phyloP scores from a whole-genome alignment of 2,797 vertebrate species.

The Aldrovandia affinis region DNA sequence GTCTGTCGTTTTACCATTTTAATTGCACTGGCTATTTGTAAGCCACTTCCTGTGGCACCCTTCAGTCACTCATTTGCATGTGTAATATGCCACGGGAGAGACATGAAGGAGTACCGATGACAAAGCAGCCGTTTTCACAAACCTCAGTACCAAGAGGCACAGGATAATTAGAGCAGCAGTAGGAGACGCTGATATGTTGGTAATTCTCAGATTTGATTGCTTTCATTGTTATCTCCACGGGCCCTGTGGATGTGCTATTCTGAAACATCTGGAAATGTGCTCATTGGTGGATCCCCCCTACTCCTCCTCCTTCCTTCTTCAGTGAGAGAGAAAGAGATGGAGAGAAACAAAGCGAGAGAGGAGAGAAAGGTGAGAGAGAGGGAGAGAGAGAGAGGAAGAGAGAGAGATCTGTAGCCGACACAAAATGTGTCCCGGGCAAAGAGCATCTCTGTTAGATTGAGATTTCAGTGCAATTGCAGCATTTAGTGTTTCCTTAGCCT shows the following conservation, averaged over 20 bases:
- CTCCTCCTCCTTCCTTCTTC: conserved; percentile 16
- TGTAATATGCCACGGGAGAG: conserved; percentile 71
- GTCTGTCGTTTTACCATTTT: conserved; percentile 45
- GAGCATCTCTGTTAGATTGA: neutral
- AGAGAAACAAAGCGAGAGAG: neutral
- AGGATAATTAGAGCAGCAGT: conserved; percentile 71
- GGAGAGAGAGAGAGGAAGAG: neutral
- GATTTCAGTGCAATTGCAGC: neutral
- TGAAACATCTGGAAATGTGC: conserved; percentile 35
- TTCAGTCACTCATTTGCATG: conserved; percentile 77
- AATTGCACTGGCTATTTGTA: conserved; percentile 64
- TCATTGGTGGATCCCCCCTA: conserved; percentile 5
- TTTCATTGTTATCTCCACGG: conserved; percentile 64
- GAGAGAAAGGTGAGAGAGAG: neutral
- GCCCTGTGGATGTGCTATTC: conserved; percentile 28
- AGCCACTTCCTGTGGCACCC: conserved; percentile 57
- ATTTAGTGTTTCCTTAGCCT: neutral
- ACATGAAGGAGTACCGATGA: conserved; percentile 67
- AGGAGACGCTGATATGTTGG: conserved; percentile 64
- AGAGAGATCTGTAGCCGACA: conserved; percentile 3
- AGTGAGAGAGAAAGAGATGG: neutral
- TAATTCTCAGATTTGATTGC: conserved; percentile 74
- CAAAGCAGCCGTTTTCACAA: conserved; percentile 68
- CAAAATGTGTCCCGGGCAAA: neutral
- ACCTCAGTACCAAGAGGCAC: conserved; percentile 59